Conservation (phyloP, 2,113 vertebrate species). For the Laterallus jamaicensis region DNA sequence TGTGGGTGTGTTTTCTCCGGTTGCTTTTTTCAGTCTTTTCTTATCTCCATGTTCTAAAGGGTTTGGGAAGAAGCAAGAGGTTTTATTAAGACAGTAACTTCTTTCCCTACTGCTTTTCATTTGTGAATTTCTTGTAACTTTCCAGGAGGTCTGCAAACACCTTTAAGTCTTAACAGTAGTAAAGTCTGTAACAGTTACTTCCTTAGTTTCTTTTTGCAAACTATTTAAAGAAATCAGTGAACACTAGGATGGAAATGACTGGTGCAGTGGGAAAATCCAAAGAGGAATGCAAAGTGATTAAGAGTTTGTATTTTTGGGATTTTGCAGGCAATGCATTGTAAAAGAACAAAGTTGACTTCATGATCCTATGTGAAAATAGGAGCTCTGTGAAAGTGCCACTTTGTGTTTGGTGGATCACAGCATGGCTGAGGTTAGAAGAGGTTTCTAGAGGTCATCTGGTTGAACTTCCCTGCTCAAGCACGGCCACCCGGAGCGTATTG, state of each 20-base stretch:
- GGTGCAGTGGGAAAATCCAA: not conserved
- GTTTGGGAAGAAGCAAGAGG: not conserved
- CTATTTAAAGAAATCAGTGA: not conserved
- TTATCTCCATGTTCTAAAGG: not conserved
- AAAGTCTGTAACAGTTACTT: not conserved
- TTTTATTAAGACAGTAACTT: not conserved
- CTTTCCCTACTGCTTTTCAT: not conserved
- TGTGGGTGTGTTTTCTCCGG: not conserved
- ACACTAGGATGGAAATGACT: not conserved
- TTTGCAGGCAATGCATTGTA: not conserved
- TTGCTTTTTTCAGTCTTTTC: not conserved
- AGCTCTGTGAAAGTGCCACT: not conserved
- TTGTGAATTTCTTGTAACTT: not conserved
- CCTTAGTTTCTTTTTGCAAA: not conserved
- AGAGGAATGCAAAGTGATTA: not conserved
- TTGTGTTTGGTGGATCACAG: not conserved
- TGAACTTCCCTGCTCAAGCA: not conserved
- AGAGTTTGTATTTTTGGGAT: not conserved
- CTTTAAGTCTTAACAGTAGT: not conserved
- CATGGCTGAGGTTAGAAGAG: not conserved
- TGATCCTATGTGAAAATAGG: not conserved
- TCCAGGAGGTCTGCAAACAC: not conserved
- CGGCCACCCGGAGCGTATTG: not conserved
- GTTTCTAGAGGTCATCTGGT: not conserved
- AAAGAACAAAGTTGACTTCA: not conserved